Percentiles rank a stretch among this genome's conserved stretches.
These are phyloP conservation scores for Euplexia lucipara DNA, from an alignment of 2,888 invertebrate species.

Conservation along the genomic window DNA sequence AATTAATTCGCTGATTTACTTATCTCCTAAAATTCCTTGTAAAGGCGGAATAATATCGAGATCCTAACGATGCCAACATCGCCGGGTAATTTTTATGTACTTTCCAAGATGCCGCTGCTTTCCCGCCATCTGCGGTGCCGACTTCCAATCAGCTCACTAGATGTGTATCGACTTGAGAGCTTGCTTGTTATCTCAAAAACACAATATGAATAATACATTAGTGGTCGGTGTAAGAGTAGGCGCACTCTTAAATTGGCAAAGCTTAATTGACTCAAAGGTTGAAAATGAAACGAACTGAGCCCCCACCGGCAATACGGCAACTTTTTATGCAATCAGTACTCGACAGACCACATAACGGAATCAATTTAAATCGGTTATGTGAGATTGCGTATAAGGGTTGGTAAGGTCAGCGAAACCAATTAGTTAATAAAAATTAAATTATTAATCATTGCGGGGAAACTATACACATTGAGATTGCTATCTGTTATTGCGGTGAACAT, in stretches of 20 bases:
- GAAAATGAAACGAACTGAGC: conserved; percentile 84
- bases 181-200: conserved; percentile 91
- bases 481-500: conserved; percentile 12
- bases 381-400: conserved; percentile 72
- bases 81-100: conserved; percentile 80
- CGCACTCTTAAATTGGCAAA: conserved; percentile 88
- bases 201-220: conserved; percentile 91
- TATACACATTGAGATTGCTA: conserved; percentile 20
- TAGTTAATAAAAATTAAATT: conserved; percentile 54
- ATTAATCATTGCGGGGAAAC: conserved; percentile 40
- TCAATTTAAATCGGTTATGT: conserved; percentile 78
- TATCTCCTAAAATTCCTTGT: conserved; percentile 41
- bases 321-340: conserved; percentile 79
- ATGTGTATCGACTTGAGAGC: conserved; percentile 89
- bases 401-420: conserved; percentile 68
- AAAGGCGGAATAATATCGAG: conserved; percentile 44
- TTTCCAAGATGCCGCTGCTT: conserved; percentile 73
- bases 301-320: conserved; percentile 67
- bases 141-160: conserved; percentile 87
- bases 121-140: conserved; percentile 74
- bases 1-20: conserved; percentile 51
- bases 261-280: conserved; percentile 90
- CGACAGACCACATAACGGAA: conserved; percentile 74
- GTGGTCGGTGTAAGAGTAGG: conserved; percentile 81
- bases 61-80: conserved; percentile 68